These are phyloP conservation scores for Octomys mimax DNA, from an alignment of 2,797 vertebrate species.

Conservation along the genomic window DNA sequence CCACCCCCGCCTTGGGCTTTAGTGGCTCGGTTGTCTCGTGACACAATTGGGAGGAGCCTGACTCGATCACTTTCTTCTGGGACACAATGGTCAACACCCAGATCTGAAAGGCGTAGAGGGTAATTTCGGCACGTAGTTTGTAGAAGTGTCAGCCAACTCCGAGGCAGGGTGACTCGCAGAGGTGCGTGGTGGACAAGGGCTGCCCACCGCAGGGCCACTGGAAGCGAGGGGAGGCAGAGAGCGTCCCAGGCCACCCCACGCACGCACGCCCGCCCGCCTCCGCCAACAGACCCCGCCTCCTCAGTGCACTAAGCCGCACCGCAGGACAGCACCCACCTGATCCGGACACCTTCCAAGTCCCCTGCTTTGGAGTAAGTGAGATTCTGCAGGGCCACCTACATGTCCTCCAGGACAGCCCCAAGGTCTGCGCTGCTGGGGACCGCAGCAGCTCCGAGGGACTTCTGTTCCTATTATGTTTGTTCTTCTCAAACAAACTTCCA, in stretches of 20 bases:
- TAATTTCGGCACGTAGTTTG: neutral
- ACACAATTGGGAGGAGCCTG: neutral
- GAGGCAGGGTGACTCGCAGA: neutral
- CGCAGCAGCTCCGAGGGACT: neutral
- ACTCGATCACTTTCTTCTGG: neutral
- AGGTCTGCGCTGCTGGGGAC: neutral
- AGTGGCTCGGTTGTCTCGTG: neutral
- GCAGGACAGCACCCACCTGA: neutral
- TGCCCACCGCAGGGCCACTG: accelerated
- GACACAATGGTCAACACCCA: neutral
- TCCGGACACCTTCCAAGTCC: neutral
- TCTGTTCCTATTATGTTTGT: neutral
- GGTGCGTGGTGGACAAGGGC: neutral
- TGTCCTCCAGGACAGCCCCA: neutral
- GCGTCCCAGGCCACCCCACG: neutral
- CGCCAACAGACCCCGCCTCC: neutral
- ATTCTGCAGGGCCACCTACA: neutral
- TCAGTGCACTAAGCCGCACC: neutral
- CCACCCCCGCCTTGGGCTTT: too few relatives aligned
- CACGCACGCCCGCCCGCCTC: neutral
- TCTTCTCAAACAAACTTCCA: neutral
- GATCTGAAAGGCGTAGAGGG: neutral
- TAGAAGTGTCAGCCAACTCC: neutral
- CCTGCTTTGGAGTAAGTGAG: neutral
- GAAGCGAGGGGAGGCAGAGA: neutral